Evolutionary conservation across 2,888 invertebrate species (phyloP), one percentile per base, ranked within the genome.

Genomic region (Barypeithes pellucidus): DNA sequence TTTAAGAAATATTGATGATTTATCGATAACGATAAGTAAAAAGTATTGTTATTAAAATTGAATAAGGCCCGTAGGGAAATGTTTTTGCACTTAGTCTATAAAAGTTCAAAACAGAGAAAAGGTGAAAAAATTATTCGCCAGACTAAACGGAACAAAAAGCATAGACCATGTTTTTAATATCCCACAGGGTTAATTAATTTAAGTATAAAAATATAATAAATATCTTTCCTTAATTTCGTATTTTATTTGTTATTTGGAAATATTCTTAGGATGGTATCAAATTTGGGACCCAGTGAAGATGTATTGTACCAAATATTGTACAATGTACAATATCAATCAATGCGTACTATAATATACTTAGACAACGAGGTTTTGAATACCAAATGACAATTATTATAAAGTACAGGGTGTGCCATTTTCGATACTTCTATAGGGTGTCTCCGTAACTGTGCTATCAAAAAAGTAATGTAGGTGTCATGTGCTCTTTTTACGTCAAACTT

Each of bases 31-130:
- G 22, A 12, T 24, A 24, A 22, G 22, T 50, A n/a, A 24, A 50
- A 50, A 22, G 22, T 50, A 50, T 50, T 20, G 47, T 47, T 50
- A 50, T 50, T 50, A 50, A 50, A 50, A 50, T 50, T 50, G 12
- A 50, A 24, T 50, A 5, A n/a, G 2, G 20, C 24, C 22, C 3
- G 22, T 7, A n/a, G 24, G 20, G 11, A 43, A 22, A n/a, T 24
- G 22, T 50, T 50, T 50, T 50, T 22, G 11, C 22, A 22, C 22
- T n/a, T 29, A 29, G 4, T 9, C 4, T n/a, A n/a, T n/a, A 8
- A 50, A 24, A 24, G 22, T 50, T 22, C 20, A 12, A 24, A 24
- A 50, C 50, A 22, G n/a, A 50, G 20, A 11, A 20, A n/a, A 41
- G 41, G 41, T 14, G 41, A 41, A 41, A n/a, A 24, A 24, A 24